phyloP scores from a whole-genome alignment of 2,888 invertebrate genomes.

The Abrostola tripartita region DNA sequence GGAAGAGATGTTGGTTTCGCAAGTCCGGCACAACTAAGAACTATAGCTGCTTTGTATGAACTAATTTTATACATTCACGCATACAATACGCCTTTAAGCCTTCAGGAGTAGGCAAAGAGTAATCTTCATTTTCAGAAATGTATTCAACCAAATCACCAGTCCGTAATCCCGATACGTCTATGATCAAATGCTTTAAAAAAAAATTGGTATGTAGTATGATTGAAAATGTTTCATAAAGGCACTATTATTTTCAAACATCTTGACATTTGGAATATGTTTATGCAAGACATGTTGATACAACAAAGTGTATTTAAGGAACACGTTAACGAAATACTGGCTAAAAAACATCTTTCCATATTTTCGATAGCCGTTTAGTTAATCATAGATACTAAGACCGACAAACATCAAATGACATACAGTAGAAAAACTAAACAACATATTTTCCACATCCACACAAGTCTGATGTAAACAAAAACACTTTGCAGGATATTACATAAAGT shows the following conservation, averaged over 20 bases:
- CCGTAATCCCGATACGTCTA: no score
- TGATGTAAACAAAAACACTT: conserved; percentile 50
- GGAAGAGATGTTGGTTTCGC: conserved; percentile 32
- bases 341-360: neutral
- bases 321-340: no score
- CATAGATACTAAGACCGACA: neutral
- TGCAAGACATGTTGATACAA: no score
- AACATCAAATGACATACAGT: no score
- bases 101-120: neutral
- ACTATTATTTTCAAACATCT: no score
- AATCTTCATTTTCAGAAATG: no score
- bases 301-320: no score
- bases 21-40: conserved; percentile 26
- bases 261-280: no score
- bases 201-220: no score
- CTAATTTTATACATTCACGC: neutral
- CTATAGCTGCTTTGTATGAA: conserved; percentile 25
- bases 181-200: no score
- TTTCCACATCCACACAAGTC: conserved; percentile 9
- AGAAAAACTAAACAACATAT: neutral
- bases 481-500: conserved; percentile 36
- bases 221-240: no score
- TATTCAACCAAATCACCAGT: no score
- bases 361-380: neutral
- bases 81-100: conserved; percentile 1